Conservation (phyloP, 1,140 invertebrate genomes). For the Mylabris phalerata region DNA sequence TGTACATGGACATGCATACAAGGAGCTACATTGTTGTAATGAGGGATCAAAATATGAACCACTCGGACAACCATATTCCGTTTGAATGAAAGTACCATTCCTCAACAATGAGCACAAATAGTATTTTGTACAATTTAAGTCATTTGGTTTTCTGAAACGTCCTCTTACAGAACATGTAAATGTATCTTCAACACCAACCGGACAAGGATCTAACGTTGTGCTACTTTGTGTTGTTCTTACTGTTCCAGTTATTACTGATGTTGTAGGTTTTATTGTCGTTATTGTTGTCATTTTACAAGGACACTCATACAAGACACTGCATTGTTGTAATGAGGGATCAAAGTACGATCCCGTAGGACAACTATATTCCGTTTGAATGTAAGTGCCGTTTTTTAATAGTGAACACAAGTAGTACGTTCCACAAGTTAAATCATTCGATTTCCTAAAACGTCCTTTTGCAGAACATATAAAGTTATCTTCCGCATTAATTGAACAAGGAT, state of each 20-base stretch:
- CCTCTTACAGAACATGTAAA: conserved; percentile 5
- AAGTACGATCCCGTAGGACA: conserved; percentile 7
- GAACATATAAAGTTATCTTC: neutral
- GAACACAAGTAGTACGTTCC: conserved; percentile 7
- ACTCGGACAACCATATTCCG: neutral
- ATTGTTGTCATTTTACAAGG: neutral
- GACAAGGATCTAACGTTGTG: neutral
- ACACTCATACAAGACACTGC: conserved; percentile 4
- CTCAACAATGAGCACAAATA: conserved; percentile 3
- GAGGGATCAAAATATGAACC: conserved; percentile 6
- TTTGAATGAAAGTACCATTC: conserved; percentile 7
- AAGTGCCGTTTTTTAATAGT: neutral
- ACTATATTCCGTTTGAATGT: conserved; percentile 1
- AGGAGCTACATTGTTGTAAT: neutral
- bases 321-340: conserved; percentile 1
- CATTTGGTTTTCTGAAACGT: conserved; percentile 4
- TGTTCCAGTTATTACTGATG: neutral
- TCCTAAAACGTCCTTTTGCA: conserved; percentile 4
- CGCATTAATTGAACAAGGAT: too few species aligned
- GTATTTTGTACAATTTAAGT: conserved; percentile 7
- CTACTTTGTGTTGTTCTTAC: neutral
- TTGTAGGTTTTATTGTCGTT: neutral
- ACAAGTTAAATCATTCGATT: conserved; percentile 1
- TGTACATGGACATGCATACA: conserved; percentile 5
- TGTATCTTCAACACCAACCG: neutral